Base-by-base conservation (phyloP, 2,113 vertebrate species). In the Lathamus discolor region DNA sequence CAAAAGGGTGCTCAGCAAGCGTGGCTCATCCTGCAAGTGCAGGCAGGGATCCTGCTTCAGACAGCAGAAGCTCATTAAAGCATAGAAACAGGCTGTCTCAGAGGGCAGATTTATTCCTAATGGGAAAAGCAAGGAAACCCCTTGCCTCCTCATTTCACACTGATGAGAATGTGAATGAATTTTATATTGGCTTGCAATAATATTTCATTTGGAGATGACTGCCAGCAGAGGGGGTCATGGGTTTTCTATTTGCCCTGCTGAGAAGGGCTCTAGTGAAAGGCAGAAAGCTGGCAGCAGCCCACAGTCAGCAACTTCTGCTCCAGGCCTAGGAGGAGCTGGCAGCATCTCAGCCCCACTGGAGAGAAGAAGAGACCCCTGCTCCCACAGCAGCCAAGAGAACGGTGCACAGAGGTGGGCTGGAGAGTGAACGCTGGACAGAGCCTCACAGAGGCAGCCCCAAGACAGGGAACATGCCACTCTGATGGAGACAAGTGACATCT, bases 211-310 rank as follows among this genome's bases (percentile, higher is more conserved):
- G 39, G 77, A 64, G 73, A 61, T 52, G 67, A 46, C 92, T 79
- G 90, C 95, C 93, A 96, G 96, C 84, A 95, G 95, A 96, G 95
- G 90, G 96, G 96, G 93, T 90, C 84, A 19, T 90, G 84, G 31
- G 84, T 87, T 95, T 87, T 79, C 84, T 23, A 5, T 90, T 81
- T 79, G 69, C 81, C 64, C 83, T 84, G 55, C 63, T 25, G 89
- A 90, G 83, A 88, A 79, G 29, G 39, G 70, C 17, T 90, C 46
- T 18, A 0, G 5, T 17, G 35, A 52, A 69, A 86, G 41, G 46
- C 91, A 59, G 35, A 48, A 55, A 52, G 22, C 67, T 72, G 85
- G n/a, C 61, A 85, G 59, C 44, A 76, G 3, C 44, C 13, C 49
- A 18, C 5, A 1, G 10, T 1, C 66, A 78, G 48, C 51, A 91